Evolutionary conservation across 2,797 vertebrate genomes (phyloP).

Genomic region (Coendou prehensilis): DNA sequence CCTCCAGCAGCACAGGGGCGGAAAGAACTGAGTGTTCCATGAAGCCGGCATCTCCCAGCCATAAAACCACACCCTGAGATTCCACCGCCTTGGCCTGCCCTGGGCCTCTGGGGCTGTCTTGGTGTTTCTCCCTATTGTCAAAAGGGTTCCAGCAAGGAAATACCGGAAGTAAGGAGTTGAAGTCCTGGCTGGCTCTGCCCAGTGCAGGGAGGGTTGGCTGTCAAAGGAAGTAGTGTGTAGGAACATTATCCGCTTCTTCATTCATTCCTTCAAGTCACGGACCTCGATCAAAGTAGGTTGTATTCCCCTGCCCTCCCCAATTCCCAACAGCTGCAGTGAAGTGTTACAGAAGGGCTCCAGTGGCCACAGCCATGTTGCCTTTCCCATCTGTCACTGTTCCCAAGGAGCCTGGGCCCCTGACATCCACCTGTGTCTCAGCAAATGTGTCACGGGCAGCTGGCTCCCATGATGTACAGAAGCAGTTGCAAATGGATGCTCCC

Average conservation of each 20-base stretch:
- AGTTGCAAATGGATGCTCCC: constrained; percentile 25
- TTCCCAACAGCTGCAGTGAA: neutral
- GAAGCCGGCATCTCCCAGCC: constrained; percentile 51
- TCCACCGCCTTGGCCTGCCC: neutral
- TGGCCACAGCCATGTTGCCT: neutral
- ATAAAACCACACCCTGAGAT: constrained; percentile 17
- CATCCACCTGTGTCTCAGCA: neutral
- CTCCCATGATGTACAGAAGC: constrained; percentile 19
- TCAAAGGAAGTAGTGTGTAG: neutral
- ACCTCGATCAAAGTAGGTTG: neutral
- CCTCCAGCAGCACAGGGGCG: neutral
- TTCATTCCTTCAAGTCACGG: constrained; percentile 2
- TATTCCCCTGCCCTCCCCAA: neutral
- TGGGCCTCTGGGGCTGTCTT: neutral
- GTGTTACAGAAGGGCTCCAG: no score
- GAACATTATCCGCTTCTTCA: neutral
- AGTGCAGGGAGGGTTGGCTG: neutral
- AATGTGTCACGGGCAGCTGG: constrained; percentile 30
- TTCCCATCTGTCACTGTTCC: neutral
- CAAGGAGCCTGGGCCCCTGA: neutral
- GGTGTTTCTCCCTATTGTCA: neutral
- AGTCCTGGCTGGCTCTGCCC: neutral
- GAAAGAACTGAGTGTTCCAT: neutral
- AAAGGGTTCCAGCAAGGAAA: neutral
- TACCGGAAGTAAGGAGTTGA: neutral